A percentile compares a stretch with the other conserved stretches of the same genome.
These are phyloP conservation scores for Lagopus muta DNA, from an alignment of 2,113 vertebrate genomes.

Conservation along the genomic window DNA sequence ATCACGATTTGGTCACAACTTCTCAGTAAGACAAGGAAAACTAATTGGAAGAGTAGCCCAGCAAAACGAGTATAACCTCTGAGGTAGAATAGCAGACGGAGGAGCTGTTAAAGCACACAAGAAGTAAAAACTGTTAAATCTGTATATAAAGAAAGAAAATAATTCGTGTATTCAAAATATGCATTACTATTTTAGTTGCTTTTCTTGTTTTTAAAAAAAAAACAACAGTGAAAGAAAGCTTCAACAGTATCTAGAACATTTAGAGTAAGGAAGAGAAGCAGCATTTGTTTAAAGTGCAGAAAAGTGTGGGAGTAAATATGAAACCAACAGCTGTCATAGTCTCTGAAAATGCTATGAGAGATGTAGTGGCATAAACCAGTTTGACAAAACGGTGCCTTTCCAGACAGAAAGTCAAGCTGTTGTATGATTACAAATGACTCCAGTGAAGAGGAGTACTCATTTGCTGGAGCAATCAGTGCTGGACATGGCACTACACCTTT, in stretches of 20 bases:
- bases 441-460: slow-evolving; percentile 39
- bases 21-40: background rate
- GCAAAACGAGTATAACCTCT: background rate
- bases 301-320: slow-evolving; percentile 37
- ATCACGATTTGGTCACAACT: background rate
- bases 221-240: background rate
- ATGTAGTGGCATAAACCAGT: slow-evolving; percentile 1
- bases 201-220: background rate
- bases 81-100: background rate
- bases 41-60: background rate
- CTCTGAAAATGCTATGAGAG: slow-evolving; percentile 19
- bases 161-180: background rate
- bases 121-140: background rate
- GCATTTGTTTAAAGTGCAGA: slow-evolving; percentile 40
- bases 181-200: background rate
- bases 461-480: slow-evolving; percentile 49
- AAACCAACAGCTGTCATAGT: slow-evolving; percentile 37
- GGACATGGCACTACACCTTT: slow-evolving; percentile 31
- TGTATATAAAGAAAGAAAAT: background rate
- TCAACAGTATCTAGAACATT: slow-evolving; percentile 25
- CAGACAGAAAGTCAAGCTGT: slow-evolving; percentile 53
- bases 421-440: slow-evolving; percentile 24
- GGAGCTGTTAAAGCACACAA: background rate
- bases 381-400: slow-evolving; percentile 32
- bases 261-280: slow-evolving; percentile 3